phyloP scores from a whole-genome alignment of 2,888 invertebrate genomes.

The Pheosia gnoma region DNA sequence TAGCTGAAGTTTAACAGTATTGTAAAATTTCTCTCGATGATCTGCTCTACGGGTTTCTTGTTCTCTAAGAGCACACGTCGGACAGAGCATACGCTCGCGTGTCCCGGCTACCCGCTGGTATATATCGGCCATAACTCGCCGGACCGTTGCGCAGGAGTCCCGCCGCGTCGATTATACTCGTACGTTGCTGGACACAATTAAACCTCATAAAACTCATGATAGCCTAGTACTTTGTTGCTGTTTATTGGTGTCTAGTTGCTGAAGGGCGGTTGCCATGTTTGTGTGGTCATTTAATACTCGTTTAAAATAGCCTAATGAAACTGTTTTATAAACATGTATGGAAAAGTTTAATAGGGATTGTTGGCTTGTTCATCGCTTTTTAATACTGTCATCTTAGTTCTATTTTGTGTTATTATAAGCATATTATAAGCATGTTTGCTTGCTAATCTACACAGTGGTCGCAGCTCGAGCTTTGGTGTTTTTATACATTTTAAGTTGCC shows the following conservation, averaged over 20 bases:
- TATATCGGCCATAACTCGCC: constrained; percentile 55
- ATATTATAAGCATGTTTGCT: no score
- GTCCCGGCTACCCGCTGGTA: constrained; percentile 50
- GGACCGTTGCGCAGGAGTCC: constrained; percentile 57
- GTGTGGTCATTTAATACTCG: not conserved
- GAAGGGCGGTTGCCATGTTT: constrained; percentile 8
- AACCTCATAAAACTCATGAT: constrained; percentile 62
- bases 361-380: not conserved
- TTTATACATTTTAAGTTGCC: no score
- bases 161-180: constrained; percentile 61
- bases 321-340: not conserved
- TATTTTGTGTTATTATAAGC: no score
- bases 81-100: constrained; percentile 48
- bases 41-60: constrained; percentile 24
- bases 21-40: not conserved
- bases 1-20: not conserved
- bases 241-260: constrained; percentile 33
- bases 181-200: constrained; percentile 57
- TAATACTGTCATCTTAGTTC: no score
- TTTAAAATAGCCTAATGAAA: not conserved
- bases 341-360: not conserved
- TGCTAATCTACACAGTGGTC: no score
- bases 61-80: constrained; percentile 46
- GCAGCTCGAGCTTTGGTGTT: no score
- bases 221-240: constrained; percentile 48